Base-by-base conservation (phyloP, 2,888 invertebrate species). In the Sarcophaga rosellei region DNA sequence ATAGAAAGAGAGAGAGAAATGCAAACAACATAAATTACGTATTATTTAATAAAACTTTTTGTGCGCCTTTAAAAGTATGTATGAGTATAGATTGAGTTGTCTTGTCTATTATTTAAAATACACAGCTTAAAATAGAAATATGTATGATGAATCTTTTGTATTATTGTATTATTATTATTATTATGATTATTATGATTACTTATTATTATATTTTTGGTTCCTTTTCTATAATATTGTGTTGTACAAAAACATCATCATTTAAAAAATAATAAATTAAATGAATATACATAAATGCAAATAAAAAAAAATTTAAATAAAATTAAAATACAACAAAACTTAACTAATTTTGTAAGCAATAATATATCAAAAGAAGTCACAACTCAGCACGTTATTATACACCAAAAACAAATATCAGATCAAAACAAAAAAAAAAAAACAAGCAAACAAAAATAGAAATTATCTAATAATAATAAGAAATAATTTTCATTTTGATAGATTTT, bases 271-370 rank as follows among this genome's bases (percentile, higher is more conserved):
- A 66, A 75, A 20, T 25, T 69, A 79, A 45, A 72, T 62, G 70
- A 75, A 61, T n/a, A n/a, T n/a, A 47, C 75, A 65, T 61, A 77
- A 53, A 66, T 74, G 47, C 20, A 63, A 77, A 81, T 69, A 59
- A 65, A 45, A 77, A 77, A 62, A 59, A n/a, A 73, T 77, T 45
- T 72, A 69, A 73, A 80, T 59, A 62, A 85, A 81, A 57, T 59
- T 44, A 66, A 20, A 25, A 66, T 61, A 68, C 44, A 72, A 68
- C 23, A 73, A 21, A 73, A 57, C 12, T 25, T 78, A 35, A 69
- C 59, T 72, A 76, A 74, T 84, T 83, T 87, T 77, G 57, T 76
- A 68, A 80, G 85, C 88, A 88, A 77, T 84, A 86, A 88, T 87
- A 88, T 84, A 81, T 81, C 70, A 80, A 82, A 87, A 65, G 68